Evolutionary conservation across 1,140 invertebrate species (phyloP).

Genomic region (Dendrolimus kikuchii): DNA sequence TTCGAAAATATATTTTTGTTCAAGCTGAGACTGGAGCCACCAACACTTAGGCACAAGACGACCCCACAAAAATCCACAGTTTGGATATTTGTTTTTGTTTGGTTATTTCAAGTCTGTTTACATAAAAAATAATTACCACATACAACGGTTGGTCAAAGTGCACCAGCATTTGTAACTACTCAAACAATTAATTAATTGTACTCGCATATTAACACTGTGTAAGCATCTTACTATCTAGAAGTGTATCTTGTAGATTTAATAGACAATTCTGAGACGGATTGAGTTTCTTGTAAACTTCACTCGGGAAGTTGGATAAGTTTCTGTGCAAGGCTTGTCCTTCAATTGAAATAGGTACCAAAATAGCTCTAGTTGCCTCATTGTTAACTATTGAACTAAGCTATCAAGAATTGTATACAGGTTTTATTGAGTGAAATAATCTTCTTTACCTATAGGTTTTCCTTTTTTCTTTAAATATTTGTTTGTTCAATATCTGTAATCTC

Average conservation of each 20-base stretch:
- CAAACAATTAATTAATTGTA: conserved; percentile 31
- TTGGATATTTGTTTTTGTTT: too few relatives aligned
- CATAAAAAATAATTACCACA: too few relatives aligned
- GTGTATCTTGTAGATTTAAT: conserved; percentile 59
- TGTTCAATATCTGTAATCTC: too few relatives aligned
- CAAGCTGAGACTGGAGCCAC: too few relatives aligned
- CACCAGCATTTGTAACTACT: not conserved
- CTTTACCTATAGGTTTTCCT: too few relatives aligned
- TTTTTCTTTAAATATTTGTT: too few relatives aligned
- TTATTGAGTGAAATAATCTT: not conserved
- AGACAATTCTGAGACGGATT: conserved; percentile 46
- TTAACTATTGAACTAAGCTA: conserved; percentile 32
- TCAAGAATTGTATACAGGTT: conserved; percentile 1
- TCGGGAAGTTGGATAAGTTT: conserved; percentile 47
- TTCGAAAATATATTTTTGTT: too few relatives aligned
- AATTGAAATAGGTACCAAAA: conserved; percentile 60
- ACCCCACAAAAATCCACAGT: too few relatives aligned
- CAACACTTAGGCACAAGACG: too few relatives aligned
- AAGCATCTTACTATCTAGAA: conserved; percentile 39
- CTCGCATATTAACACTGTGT: conserved; percentile 18
- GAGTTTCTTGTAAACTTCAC: conserved; percentile 56
- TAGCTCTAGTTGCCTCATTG: conserved; percentile 39
- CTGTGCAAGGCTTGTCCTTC: conserved; percentile 42
- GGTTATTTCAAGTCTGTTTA: too few relatives aligned
- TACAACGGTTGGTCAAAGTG: too few relatives aligned